Evolutionary conservation across 2,888 invertebrate genomes (phyloP).

Genomic region (Hyposoter didymator): DNA sequence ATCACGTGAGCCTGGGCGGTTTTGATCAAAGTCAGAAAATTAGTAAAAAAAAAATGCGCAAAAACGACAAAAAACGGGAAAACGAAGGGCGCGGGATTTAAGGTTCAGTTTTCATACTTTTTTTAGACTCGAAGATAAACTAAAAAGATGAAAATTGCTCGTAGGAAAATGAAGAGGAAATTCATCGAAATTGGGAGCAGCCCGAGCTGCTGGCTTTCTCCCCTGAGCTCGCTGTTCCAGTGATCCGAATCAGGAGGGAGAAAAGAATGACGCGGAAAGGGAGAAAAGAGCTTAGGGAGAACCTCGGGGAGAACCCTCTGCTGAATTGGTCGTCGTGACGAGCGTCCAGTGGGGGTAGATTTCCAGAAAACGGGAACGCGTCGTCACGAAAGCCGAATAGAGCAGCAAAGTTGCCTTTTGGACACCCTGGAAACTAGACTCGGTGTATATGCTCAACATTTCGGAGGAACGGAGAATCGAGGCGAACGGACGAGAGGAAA

Average conservation of each 20-base stretch:
- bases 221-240: constrained; percentile 9
- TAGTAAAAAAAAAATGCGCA: too few species aligned
- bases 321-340: constrained; percentile 38
- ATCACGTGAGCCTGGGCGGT: too few species aligned
- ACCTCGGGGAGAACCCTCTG: constrained; percentile 46
- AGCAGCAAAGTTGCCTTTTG: constrained; percentile 48
- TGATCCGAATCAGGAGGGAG: constrained; percentile 10
- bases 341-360: constrained; percentile 53
- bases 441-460: background rate
- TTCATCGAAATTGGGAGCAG: constrained; percentile 12
- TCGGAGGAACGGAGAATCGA: background rate
- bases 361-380: constrained; percentile 58
- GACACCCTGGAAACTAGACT: constrained; percentile 62
- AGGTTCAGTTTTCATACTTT: background rate
- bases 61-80: too few species aligned
- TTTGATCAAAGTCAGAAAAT: too few species aligned
- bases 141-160: background rate
- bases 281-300: constrained; percentile 23
- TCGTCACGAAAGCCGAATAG: constrained; percentile 20
- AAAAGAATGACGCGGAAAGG: constrained; percentile 8
- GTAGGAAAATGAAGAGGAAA: background rate
- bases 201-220: constrained; percentile 39
- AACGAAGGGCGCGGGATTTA: too few species aligned
- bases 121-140: background rate
- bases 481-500: background rate